Evolutionary conservation across 2,113 vertebrate genomes (phyloP).

Genomic region (Alligator mississippiensis): DNA sequence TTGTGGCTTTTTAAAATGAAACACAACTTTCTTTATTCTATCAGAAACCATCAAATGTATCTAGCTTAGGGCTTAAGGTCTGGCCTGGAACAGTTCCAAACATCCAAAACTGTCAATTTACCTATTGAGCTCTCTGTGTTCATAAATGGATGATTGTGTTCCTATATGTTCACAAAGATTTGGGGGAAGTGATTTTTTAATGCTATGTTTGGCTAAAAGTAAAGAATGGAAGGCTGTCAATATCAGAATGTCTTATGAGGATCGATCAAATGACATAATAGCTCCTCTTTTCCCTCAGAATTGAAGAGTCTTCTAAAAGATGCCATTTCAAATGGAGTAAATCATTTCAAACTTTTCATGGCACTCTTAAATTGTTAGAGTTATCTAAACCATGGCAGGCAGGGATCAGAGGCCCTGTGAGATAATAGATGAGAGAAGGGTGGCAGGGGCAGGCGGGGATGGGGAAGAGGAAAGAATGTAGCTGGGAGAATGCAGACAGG

Average conservation of each 20-base stretch:
- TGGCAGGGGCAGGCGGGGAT: too few relatives aligned
- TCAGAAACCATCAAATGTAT: neutral
- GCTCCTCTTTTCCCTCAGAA: neutral
- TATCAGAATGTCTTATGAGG: neutral
- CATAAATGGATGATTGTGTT: neutral
- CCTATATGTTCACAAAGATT: neutral
- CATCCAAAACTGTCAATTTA: neutral
- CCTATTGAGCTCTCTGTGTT: neutral
- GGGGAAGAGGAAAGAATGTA: too few relatives aligned
- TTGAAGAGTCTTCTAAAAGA: neutral
- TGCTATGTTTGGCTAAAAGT: neutral
- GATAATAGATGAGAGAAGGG: too few relatives aligned
- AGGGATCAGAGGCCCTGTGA: too few relatives aligned
- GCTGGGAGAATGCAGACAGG: too few relatives aligned
- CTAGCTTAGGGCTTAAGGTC: accelerated
- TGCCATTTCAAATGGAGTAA: neutral
- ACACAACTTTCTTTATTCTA: neutral
- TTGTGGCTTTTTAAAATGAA: neutral
- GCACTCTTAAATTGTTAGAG: neutral
- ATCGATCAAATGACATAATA: neutral
- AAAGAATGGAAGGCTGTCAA: neutral
- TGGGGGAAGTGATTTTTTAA: too few relatives aligned
- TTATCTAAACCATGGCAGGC: neutral
- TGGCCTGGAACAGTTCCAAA: neutral
- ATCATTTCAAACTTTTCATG: neutral